Base-by-base conservation (phyloP, 2,113 vertebrate species). In the Mustela nigripes region DNA sequence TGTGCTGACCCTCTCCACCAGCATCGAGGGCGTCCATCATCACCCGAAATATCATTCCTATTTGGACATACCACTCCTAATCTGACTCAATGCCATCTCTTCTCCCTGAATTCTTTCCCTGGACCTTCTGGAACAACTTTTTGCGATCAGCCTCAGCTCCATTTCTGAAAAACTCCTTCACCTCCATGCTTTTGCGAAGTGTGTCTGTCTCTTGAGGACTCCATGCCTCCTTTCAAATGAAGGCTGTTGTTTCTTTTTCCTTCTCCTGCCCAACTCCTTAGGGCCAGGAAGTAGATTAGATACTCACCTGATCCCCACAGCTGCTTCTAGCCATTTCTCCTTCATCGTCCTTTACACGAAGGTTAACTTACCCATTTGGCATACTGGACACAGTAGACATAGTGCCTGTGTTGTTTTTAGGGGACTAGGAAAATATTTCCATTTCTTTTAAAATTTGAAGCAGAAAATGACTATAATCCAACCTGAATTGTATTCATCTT, bases 81-180 rank as follows among this genome's bases (percentile, higher is more conserved):
- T 62, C 28, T 89, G 22, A 78, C 28, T 78, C 24, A 56, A 4
- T 89, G 78, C 3, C 19, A 50, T 81, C 28, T 19, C 26, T 58
- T 83, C 5, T 45, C 69, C 74, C 58, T 11, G 56, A 90, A 12
- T 79, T 16, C 7, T 87, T 96, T 73, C 48, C 39, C 26, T 87
- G 45, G 36, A 48, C 18, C n/a, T 74, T 92, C n/a, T 63, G 24
- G 31, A 85, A 83, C 50, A 36, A n/a, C 16, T 7, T 79, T 95
- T 24, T 93, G 28, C 24, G 1, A 93, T 79, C 3, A 60, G 48
- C 36, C 2, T 76, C 36, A 84, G 8, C 5, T 45, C 93, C 69
- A 56, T 73, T 94, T 97, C 33, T 90, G 42, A 92, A 84, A 50
- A 65, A 36, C 58, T 42, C n/a, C 28, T 69, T 89, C 22, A 62